Percentiles rank a stretch among this genome's conserved stretches.
Conservation (phyloP, 2,888 invertebrate genomes). For the Rhagonycha lutea region DNA sequence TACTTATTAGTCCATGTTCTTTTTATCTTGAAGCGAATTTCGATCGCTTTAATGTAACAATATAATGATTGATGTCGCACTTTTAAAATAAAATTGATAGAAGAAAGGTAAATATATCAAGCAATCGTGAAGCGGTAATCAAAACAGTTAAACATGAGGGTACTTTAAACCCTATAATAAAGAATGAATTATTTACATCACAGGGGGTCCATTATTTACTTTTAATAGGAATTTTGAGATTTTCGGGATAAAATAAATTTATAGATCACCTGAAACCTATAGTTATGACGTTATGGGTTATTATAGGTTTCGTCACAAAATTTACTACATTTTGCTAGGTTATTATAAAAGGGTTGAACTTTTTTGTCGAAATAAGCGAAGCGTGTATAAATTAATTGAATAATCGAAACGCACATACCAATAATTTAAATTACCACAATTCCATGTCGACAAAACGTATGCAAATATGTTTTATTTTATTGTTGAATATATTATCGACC, state of each 20-base stretch:
- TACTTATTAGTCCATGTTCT: background rate
- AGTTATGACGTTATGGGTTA: background rate
- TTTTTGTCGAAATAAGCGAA: background rate
- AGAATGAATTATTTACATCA: conserved; percentile 53
- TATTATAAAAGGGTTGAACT: background rate
- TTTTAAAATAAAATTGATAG: background rate
- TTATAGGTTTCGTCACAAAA: background rate
- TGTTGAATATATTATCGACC: background rate
- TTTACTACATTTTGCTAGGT: background rate
- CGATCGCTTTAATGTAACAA: background rate
- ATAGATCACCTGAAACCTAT: conserved; percentile 30
- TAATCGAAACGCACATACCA: background rate
- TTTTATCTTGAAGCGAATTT: background rate
- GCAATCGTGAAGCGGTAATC: conserved; percentile 7
- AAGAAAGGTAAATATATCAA: background rate
- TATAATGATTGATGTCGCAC: background rate
- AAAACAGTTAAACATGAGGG: conserved; percentile 36
- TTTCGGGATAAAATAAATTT: conserved; percentile 51
- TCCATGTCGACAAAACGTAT: background rate
- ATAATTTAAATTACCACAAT: background rate
- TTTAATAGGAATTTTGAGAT: conserved; percentile 53
- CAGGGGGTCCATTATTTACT: conserved; percentile 54
- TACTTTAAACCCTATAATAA: conserved; percentile 43
- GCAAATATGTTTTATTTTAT: background rate
- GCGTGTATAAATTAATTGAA: background rate